These are phyloP conservation scores for Aptenodytes forsteri DNA, from an alignment of 2,113 vertebrate genomes.

Conservation along the genomic window DNA sequence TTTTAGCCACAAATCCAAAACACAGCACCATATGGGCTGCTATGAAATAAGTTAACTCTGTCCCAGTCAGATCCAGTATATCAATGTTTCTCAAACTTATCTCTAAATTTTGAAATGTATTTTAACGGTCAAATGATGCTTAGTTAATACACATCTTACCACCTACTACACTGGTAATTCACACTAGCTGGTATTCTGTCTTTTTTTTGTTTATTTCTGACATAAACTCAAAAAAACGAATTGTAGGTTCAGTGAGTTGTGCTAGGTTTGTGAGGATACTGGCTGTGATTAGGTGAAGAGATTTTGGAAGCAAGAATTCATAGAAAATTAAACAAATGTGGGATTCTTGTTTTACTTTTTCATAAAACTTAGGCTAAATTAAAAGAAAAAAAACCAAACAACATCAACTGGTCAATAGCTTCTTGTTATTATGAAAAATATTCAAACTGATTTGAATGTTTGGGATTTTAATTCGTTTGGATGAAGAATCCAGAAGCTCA, in stretches of 20 bases:
- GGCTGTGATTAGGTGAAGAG: not conserved
- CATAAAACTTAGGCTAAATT: not conserved
- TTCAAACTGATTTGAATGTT: not conserved
- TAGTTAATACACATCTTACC: not conserved
- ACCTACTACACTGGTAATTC: not conserved
- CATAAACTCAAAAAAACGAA: not conserved
- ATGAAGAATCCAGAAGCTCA: not conserved
- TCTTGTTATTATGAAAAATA: not conserved
- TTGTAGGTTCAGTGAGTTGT: not conserved
- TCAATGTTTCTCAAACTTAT: not conserved
- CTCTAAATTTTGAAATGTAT: not conserved
- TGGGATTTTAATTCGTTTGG: not conserved
- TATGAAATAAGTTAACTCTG: not conserved
- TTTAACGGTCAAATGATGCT: not conserved
- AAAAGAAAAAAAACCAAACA: not conserved
- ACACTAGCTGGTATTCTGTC: not conserved
- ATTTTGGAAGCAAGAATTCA: not conserved
- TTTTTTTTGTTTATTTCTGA: not conserved
- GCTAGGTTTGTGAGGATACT: not conserved
- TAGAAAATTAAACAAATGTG: not conserved
- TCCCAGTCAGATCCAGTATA: not conserved
- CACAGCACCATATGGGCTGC: not conserved
- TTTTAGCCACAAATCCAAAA: not conserved
- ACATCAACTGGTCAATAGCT: not conserved
- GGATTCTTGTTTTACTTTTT: not conserved